phyloP scores from a whole-genome alignment of 2,113 vertebrate genomes.

The Bubo bubo region DNA sequence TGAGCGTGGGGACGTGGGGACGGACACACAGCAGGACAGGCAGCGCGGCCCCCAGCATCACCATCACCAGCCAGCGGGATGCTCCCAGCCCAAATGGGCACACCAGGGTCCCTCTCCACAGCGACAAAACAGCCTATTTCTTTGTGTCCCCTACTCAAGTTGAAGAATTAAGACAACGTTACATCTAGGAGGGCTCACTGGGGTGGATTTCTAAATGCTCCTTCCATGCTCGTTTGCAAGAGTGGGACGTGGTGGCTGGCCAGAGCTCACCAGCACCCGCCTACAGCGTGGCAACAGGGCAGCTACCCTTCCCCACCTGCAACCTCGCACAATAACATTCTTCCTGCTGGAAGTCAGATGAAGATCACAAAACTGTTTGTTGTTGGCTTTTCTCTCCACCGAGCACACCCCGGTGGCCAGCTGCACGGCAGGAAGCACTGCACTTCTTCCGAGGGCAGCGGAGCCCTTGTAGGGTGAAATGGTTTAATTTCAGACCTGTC shows the following conservation, averaged over 20 bases:
- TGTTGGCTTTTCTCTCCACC: neutral
- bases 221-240: neutral
- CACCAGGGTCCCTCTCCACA: accelerated
- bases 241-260: accelerated
- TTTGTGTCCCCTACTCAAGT: neutral
- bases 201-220: neutral
- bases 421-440: neutral
- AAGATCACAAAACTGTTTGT: neutral
- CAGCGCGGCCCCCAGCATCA: accelerated
- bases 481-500: neutral
- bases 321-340: neutral
- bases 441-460: neutral
- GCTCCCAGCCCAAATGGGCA: accelerated
- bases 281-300: accelerated
- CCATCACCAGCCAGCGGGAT: accelerated
- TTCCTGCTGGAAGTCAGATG: neutral
- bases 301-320: neutral
- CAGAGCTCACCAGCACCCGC: neutral
- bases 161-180: accelerated
- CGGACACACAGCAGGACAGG: neutral
- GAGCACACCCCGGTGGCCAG: accelerated
- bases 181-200: neutral
- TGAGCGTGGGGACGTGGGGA: accelerated
- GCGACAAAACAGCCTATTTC: neutral
- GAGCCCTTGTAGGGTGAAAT: accelerated